Base-by-base conservation (phyloP, 2,113 vertebrate species). In the Erythrolamprus reginae region DNA sequence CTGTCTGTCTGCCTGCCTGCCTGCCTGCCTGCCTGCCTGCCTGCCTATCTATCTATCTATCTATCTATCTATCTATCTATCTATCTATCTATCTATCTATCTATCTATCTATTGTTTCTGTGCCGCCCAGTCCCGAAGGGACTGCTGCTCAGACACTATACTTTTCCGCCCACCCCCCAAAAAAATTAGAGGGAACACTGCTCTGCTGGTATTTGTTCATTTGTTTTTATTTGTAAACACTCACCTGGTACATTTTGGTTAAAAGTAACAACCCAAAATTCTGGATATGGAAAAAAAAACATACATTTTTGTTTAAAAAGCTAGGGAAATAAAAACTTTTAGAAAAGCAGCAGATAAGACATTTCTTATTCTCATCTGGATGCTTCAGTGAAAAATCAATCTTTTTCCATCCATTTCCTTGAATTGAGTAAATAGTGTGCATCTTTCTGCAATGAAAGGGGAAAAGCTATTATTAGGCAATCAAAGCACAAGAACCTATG, bases 401-500 rank as follows among this genome's bases (percentile, higher is more conserved):
- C 89, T 88, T 82, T 65, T 77, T 61, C 52, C 50, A 53, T 82
- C 88, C 13, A 87, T 93, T 92, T 42, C 26, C 88, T 93, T 48
- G 4, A 93, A 26, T 58, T 93, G 70, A 88, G 0, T 28, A 86
- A 56, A 61, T n/a, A 58, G 83, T 55, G 6, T 90, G 56, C 82
- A 94, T 92, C 91, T 87, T 33, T 28, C 53, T 38, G n/a, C 82
- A 87, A 51, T 87, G 55, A 55, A 50, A 90, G 38, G 93, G 47
- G 82, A 24, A 53, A 24, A 28, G 47, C 56, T 70, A 91, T 92
- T 90, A 85, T 83, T 45, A 10, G 88, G 51, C 28, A 89, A 55
- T 89, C 91, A 93, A 42, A 93, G 91, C 87, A 89, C 42, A 92
- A 50, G 88, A 83, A 47, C 0, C 5, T 89, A 91, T 88, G 58